Conservation (phyloP, 1,140 invertebrate species). For the Uloborus diversus region DNA sequence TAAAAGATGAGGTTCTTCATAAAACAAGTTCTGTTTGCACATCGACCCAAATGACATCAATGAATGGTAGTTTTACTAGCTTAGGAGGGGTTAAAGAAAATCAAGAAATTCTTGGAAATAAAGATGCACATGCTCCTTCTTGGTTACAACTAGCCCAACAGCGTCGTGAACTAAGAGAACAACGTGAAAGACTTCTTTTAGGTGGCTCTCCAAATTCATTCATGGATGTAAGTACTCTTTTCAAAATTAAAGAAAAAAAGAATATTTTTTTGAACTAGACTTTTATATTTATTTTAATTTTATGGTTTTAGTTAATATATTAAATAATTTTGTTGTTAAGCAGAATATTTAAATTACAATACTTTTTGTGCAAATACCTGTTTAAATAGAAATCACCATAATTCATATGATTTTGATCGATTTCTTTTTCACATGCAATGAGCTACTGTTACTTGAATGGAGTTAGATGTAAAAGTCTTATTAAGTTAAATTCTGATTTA, state of each 20-base stretch:
- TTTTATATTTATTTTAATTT: no score
- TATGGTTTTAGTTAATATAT: not conserved
- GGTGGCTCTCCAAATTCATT: constrained; percentile 50
- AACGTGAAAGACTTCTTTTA: constrained; percentile 66
- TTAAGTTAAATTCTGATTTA: no score
- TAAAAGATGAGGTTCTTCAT: constrained; percentile 20
- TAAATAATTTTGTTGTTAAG: no score
- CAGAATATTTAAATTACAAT: no score
- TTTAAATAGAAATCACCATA: no score
- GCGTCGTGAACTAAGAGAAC: constrained; percentile 77
- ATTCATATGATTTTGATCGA: no score
- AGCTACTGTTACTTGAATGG: no score
- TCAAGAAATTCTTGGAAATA: constrained; percentile 21
- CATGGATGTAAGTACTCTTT: constrained; percentile 47
- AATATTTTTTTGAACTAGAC: no score
- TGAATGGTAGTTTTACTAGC: constrained; percentile 25
- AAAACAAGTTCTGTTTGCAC: constrained; percentile 35
- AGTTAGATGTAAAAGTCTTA: no score
- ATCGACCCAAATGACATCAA: not conserved
- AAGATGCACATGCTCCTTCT: constrained; percentile 58
- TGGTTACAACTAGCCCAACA: constrained; percentile 71
- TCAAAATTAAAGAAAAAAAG: no score
- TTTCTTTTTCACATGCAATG: no score
- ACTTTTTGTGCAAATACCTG: no score
- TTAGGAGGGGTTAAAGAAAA: constrained; percentile 44